phyloP scores from a whole-genome alignment of 2,113 vertebrate genomes.

The Tyrannus savana region DNA sequence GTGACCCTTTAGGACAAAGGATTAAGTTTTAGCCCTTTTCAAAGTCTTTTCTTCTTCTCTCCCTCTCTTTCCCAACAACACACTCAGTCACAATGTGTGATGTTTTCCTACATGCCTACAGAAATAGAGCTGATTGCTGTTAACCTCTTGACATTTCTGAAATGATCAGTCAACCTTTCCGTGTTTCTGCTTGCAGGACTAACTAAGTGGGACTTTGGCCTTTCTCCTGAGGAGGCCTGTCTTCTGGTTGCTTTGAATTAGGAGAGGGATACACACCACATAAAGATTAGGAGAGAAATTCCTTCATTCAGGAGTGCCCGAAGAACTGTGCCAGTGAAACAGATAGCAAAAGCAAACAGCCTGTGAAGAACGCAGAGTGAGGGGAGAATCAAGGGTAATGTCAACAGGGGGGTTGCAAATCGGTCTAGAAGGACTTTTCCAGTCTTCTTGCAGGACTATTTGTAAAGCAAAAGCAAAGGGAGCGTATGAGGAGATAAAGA shows the following conservation, averaged over 20 bases:
- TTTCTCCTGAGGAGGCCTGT: neutral
- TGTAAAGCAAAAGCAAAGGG: neutral
- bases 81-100: rapidly evolving
- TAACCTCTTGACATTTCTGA: neutral
- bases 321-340: neutral
- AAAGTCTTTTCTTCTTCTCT: neutral
- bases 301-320: neutral
- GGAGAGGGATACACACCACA: neutral
- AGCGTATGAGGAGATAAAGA: neutral
- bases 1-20: neutral
- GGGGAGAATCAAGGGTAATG: neutral
- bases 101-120: neutral
- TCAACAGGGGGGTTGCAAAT: neutral
- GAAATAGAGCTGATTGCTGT: neutral
- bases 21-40: neutral
- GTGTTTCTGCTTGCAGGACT: neutral
- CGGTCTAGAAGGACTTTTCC: neutral
- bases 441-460: neutral
- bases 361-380: neutral
- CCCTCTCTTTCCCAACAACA: neutral
- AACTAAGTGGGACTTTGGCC: neutral
- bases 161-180: neutral
- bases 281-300: neutral
- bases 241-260: neutral
- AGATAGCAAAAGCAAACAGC: neutral